Base-by-base conservation (phyloP, 2,113 vertebrate genomes). In the Centropristis striata region DNA sequence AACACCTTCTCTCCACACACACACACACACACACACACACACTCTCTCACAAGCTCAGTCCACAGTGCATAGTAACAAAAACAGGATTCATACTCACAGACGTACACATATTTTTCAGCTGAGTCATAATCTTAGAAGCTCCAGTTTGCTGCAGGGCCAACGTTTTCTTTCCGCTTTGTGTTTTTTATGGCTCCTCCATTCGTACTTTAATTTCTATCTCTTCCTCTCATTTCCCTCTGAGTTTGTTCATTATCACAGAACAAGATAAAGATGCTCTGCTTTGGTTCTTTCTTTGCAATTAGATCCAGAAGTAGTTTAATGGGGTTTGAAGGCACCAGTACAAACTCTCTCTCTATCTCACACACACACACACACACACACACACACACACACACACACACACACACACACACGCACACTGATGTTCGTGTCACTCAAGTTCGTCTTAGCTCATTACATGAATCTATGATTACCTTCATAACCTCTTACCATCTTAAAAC, bases 71-170 rank as follows among this genome's bases (percentile, higher is more conserved):
- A 10, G 23, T 71, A 67, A 46, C 57, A 76, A 41, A 69, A 83
- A 69, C 51, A 36, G 25, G 42, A 36, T 54, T 67, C 65, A 59
- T 47, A 70, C 42, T 64, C 41, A 49, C 28, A 75, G 32, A 76
- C 46, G 23, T 55, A 54, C 65, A 47, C 51, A 81, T 67, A 80
- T 82, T 88, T 88, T 79, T 14, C 66, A 68, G 67, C n/a, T 72
- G 87, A 90, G 80, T 84, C 78, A 72, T 86, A 82, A 73, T 84
- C 75, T 69, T 54, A 28, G 63, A 81, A 84, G 72, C 80, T 75
- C 63, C 58, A 72, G 53, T 86, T 74, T 80, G 67, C 78, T 91
- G 47, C 66, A 78, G 83, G 75, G 53, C 60, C 65, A 68, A 18
- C 65, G 5, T 75, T 78, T 86, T 71, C 49, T 64, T 50, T 16